A percentile compares a stretch with the other conserved stretches of the same genome.
phyloP scores from a whole-genome alignment of 2,797 vertebrate species.

The Tympanoctomys barrerae region DNA sequence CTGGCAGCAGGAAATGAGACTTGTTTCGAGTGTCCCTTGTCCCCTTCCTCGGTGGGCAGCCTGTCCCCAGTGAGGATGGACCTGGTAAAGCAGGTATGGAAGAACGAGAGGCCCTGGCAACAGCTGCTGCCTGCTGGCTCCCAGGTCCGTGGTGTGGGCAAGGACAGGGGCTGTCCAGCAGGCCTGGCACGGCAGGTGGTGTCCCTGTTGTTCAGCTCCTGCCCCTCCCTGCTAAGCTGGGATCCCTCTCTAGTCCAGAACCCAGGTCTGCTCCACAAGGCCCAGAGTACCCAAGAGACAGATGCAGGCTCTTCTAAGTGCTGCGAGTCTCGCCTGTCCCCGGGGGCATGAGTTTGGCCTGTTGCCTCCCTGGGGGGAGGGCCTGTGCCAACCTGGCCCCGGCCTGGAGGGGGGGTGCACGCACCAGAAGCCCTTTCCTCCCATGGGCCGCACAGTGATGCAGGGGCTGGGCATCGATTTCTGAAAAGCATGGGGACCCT shows the following conservation, averaged over 20 bases:
- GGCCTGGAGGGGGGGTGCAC: neutral
- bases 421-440: rapidly evolving
- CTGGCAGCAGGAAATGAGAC: rapidly evolving
- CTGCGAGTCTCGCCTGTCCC: rapidly evolving
- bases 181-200: rapidly evolving
- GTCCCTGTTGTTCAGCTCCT: rapidly evolving
- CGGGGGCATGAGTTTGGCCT: neutral
- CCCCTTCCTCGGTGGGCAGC: rapidly evolving
- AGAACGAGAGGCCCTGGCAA: neutral
- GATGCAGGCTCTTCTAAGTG: neutral
- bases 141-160: neutral
- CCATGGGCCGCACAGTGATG: rapidly evolving
- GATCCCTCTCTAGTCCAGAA: neutral
- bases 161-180: too few species aligned
- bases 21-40: rapidly evolving
- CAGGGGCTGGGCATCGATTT: rapidly evolving
- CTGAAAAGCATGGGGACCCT: neutral
- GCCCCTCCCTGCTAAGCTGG: neutral
- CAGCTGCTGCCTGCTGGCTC: neutral
- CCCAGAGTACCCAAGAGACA: neutral
- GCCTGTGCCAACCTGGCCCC: rapidly evolving
- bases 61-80: neutral
- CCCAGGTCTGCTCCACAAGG: neutral
- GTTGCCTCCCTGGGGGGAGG: rapidly evolving
- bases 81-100: too few species aligned